Percentiles rank a stretch among this genome's conserved stretches.
Conservation (phyloP, 2,888 invertebrate species). For the Hyposoter didymator region DNA sequence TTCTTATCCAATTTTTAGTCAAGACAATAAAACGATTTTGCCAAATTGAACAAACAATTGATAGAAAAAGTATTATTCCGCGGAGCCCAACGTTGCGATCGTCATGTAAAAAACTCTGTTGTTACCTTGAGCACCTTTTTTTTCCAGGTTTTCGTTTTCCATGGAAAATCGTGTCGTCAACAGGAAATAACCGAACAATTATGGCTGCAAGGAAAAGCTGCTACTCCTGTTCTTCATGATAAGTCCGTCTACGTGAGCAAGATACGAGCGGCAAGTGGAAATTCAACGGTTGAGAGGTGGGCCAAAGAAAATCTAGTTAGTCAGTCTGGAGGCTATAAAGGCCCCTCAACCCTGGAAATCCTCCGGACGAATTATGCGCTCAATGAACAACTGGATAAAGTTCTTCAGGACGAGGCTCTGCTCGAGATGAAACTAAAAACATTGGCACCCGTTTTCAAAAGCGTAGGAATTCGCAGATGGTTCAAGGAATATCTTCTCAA, state of each 20-base stretch:
- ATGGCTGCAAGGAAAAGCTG: slow-evolving; percentile 90
- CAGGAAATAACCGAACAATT: slow-evolving; percentile 93
- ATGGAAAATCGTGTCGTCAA: slow-evolving; percentile 90
- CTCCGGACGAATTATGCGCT: slow-evolving; percentile 92
- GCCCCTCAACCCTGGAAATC: slow-evolving; percentile 88
- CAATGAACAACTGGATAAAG: slow-evolving; percentile 89
- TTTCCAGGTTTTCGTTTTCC: slow-evolving; percentile 93
- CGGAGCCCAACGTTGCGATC: no score
- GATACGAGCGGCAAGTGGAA: slow-evolving; percentile 89
- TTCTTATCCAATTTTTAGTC: no score
- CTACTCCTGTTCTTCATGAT: slow-evolving; percentile 91
- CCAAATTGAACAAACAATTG: no score
- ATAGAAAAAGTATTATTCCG: no score
- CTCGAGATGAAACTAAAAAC: slow-evolving; percentile 93
- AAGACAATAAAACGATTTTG: no score
- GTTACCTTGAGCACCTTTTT: not conserved
- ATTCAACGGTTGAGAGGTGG: slow-evolving; percentile 91
- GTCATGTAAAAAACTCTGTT: not conserved
- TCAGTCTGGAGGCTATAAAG: slow-evolving; percentile 91
- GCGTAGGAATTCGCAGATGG: slow-evolving; percentile 90
- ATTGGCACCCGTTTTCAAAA: slow-evolving; percentile 91
- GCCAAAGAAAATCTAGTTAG: slow-evolving; percentile 89
- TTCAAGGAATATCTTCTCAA: slow-evolving; percentile 95
- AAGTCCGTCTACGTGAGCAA: slow-evolving; percentile 92
- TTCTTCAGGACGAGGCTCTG: slow-evolving; percentile 93